Evolutionary conservation across 2,888 invertebrate genomes (phyloP).

Genomic region (Perizoma flavofasciatum): DNA sequence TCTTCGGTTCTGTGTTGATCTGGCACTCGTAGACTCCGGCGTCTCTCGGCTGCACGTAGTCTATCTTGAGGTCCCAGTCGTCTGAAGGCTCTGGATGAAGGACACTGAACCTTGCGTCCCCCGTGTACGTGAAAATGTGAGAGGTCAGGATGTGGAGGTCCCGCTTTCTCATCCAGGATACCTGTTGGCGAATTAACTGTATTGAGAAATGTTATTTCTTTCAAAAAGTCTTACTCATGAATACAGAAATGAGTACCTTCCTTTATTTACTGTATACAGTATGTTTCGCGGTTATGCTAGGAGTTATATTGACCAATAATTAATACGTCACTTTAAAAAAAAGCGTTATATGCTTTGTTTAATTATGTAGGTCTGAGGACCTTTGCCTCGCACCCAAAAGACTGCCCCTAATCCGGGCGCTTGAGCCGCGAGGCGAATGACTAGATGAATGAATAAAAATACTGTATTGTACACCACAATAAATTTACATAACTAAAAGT

Average conservation of each 20-base stretch:
- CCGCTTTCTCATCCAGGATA: constrained; percentile 92
- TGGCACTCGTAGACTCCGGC: constrained; percentile 95
- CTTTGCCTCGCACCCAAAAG: too few species aligned
- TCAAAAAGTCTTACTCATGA: neutral
- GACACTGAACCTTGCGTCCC: constrained; percentile 93
- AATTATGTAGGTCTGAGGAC: too few species aligned
- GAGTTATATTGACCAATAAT: too few species aligned
- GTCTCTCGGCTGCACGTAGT: constrained; percentile 92
- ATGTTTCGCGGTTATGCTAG: too few species aligned
- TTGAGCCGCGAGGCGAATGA: too few species aligned
- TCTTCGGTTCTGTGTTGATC: constrained; percentile 95
- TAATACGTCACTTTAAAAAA: too few species aligned
- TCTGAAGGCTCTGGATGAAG: constrained; percentile 92
- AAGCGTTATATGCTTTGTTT: too few species aligned
- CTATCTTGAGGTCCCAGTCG: constrained; percentile 94
- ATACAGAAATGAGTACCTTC: too few species aligned
- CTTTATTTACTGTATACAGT: neutral
- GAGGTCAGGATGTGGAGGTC: constrained; percentile 93
- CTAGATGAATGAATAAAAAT: too few species aligned
- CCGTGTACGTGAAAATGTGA: constrained; percentile 93
- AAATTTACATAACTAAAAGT: too few species aligned
- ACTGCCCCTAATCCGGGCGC: too few species aligned
- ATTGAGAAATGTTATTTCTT: neutral
- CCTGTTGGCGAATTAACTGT: constrained; percentile 71
- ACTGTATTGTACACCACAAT: too few species aligned